A percentile compares a stretch with the other conserved stretches of the same genome.
Conservation (phyloP, 2,888 invertebrate species). For the Dynastes hyllus region DNA sequence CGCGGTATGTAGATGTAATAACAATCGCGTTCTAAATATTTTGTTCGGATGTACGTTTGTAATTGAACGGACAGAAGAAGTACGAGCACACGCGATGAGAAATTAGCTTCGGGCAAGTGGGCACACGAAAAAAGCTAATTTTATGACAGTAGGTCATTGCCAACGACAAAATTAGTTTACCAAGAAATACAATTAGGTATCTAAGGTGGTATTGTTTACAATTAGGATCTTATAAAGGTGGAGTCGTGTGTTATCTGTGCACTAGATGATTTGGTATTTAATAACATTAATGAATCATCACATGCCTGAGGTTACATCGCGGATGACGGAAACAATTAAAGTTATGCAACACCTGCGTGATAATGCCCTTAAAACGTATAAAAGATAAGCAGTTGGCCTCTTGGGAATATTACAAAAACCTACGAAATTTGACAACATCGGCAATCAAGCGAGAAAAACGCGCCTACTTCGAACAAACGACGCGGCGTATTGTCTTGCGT, state of each 20-base stretch:
- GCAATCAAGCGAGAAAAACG: no score
- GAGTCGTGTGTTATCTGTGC: neutral
- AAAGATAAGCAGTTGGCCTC: no score
- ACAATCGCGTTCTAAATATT: slow-evolving; percentile 44
- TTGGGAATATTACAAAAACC: no score
- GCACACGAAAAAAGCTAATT: slow-evolving; percentile 17
- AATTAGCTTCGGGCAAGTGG: slow-evolving; percentile 20
- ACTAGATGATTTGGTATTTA: no score
- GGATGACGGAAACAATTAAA: no score
- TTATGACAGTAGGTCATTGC: slow-evolving; percentile 33
- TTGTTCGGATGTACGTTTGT: slow-evolving; percentile 17
- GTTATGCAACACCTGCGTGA: no score
- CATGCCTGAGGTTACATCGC: no score
- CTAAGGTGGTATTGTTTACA: neutral
- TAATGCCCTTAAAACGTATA: no score
- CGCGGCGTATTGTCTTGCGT: no score
- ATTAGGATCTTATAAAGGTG: neutral
- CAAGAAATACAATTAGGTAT: slow-evolving; percentile 6
- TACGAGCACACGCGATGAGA: slow-evolving; percentile 31
- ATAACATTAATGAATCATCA: no score
- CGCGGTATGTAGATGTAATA: slow-evolving; percentile 35
- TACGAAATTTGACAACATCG: no score
- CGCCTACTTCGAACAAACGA: no score
- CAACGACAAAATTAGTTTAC: slow-evolving; percentile 17
- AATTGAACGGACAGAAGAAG: slow-evolving; percentile 1